A percentile compares a stretch with the other conserved stretches of the same genome.
Conservation (phyloP, 2,888 invertebrate species). For the Buathra laborator region DNA sequence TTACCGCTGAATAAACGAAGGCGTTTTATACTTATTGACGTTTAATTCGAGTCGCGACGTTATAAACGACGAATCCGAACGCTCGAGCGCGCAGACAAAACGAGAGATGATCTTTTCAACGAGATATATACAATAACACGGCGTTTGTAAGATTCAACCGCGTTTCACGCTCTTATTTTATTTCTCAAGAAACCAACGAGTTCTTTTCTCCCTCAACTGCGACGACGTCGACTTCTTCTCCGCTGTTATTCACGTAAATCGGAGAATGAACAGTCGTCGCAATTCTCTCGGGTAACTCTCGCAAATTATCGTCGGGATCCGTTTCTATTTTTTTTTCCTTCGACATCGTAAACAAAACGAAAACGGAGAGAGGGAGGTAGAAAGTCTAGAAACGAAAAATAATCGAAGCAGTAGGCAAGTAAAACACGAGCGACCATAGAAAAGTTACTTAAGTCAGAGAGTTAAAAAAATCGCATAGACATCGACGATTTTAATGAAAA, state of each 20-base stretch:
- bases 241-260: background rate
- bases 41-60: constrained; percentile 73
- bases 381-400: constrained; percentile 4
- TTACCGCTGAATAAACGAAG: constrained; percentile 62
- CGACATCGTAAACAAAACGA: too few relatives aligned
- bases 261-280: background rate
- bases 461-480: constrained; percentile 25
- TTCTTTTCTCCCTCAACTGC: background rate
- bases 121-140: constrained; percentile 22
- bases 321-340: too few relatives aligned
- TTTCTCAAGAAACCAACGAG: constrained; percentile 4
- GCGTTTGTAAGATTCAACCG: constrained; percentile 1
- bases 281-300: background rate
- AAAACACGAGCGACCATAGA: constrained; percentile 2
- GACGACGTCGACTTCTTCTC: background rate
- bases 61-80: constrained; percentile 22
- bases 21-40: constrained; percentile 75
- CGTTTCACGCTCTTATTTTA: background rate
- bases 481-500: constrained; percentile 8
- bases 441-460: constrained; percentile 32
- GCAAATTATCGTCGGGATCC: background rate
- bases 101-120: constrained; percentile 51
- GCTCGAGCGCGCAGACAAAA: background rate
- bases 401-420: background rate
- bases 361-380: constrained; percentile 16